Evolutionary conservation across 2,113 vertebrate species (phyloP).

Genomic region (Cygnus atratus): DNA sequence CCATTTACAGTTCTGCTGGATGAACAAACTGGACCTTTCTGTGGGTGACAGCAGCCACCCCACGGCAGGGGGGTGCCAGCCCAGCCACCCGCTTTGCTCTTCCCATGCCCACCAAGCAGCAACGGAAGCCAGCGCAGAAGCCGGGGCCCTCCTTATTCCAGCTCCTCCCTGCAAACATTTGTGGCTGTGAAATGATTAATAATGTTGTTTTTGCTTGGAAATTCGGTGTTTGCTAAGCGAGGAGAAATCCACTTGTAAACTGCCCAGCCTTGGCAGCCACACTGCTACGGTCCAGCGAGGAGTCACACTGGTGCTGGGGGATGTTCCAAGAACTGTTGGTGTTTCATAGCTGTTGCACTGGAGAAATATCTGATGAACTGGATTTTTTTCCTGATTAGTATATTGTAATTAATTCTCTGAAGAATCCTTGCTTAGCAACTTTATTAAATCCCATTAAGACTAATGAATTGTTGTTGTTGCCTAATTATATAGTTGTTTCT

Average conservation of each 20-base stretch:
- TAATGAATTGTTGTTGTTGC: conserved; percentile 73
- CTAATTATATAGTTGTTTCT: conserved; percentile 68
- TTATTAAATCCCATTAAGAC: conserved; percentile 68
- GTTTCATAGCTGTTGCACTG: neutral
- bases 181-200: neutral
- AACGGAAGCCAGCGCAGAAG: neutral
- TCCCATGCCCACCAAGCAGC: rapidly evolving
- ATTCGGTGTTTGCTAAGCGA: neutral
- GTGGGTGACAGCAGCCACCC: rapidly evolving
- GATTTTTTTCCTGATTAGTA: conserved; percentile 20
- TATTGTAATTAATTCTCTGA: conserved; percentile 68
- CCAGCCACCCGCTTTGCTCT: rapidly evolving
- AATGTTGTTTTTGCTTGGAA: neutral
- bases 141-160: neutral
- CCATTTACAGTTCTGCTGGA: neutral
- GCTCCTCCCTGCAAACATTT: neutral
- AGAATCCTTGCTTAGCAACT: conserved; percentile 61
- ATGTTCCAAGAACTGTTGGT: neutral
- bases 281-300: rapidly evolving
- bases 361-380: neutral
- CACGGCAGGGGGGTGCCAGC: neutral
- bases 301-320: neutral
- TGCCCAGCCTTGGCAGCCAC: neutral
- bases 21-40: rapidly evolving
- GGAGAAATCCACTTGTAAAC: neutral